Conservation (phyloP, 2,888 invertebrate genomes). For the Sylvicola cinctus region DNA sequence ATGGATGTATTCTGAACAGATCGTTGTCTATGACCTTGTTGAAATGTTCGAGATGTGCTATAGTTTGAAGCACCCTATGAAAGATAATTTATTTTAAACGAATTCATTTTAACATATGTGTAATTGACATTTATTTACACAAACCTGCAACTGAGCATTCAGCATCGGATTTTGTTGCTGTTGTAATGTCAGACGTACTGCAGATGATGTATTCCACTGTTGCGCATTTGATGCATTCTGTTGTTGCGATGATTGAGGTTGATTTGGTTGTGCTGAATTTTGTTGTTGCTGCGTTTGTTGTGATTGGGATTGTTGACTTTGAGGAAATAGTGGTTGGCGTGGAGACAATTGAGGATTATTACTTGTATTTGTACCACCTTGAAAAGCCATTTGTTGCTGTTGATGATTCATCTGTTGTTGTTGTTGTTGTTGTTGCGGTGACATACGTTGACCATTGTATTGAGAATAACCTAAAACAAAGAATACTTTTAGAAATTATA, state of each 20-base stretch:
- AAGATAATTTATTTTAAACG: constrained; percentile 1
- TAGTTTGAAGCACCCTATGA: constrained; percentile 12
- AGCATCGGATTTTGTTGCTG: constrained; percentile 77
- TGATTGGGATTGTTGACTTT: constrained; percentile 8
- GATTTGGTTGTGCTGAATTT: background rate
- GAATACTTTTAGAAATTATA: no score
- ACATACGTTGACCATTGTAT: constrained; percentile 21
- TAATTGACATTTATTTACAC: no score
- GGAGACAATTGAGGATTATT: constrained; percentile 24
- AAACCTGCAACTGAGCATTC: constrained; percentile 63
- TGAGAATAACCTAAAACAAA: no score
- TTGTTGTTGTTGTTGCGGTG: constrained; percentile 20
- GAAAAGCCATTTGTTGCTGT: constrained; percentile 15
- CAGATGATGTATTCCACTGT: constrained; percentile 11
- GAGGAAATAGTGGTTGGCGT: constrained; percentile 16
- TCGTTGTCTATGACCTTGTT: constrained; percentile 14
- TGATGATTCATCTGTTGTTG: constrained; percentile 14
- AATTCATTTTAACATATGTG: background rate
- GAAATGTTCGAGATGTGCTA: constrained; percentile 20
- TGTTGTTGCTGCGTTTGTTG: constrained; percentile 5
- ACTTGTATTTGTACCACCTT: constrained; percentile 11
- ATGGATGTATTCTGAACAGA: constrained; percentile 18
- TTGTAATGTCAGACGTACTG: constrained; percentile 33
- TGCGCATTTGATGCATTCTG: constrained; percentile 9
- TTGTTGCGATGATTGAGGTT: constrained; percentile 14